Percentiles rank a stretch among this genome's conserved stretches.
Conservation (phyloP, 2,888 invertebrate species). For the Pheosia gnoma region DNA sequence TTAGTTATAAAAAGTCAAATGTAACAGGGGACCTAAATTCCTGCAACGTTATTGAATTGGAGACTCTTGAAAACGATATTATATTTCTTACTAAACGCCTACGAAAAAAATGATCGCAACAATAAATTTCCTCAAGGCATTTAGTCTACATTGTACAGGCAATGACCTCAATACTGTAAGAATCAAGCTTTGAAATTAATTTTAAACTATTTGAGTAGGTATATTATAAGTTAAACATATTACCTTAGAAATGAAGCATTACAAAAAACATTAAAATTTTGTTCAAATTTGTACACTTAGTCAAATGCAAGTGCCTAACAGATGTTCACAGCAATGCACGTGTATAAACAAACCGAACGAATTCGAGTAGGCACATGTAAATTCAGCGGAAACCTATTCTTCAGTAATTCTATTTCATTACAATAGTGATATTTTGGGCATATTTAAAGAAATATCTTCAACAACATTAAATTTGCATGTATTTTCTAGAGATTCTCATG, state of each 20-base stretch:
- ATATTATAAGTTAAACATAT: background rate
- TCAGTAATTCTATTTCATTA: too few species aligned
- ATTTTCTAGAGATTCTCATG: background rate
- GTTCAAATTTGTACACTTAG: too few species aligned
- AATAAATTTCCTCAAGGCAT: background rate
- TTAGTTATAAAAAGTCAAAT: too few species aligned
- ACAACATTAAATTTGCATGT: background rate
- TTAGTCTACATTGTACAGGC: background rate
- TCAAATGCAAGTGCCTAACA: background rate
- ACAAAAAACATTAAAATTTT: too few species aligned
- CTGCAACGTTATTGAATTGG: too few species aligned
- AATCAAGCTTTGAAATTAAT: background rate
- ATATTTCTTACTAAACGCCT: background rate
- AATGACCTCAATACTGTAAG: background rate
- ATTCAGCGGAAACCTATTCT: background rate
- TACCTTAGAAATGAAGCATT: too few species aligned
- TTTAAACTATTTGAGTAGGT: background rate
- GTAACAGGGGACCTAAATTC: too few species aligned
- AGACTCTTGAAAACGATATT: too few species aligned
- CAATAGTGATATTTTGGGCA: background rate
- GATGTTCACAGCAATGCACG: background rate
- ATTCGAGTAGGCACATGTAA: slow-evolving; percentile 1
- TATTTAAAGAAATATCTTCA: background rate
- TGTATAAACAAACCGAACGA: background rate
- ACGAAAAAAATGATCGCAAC: background rate